These are phyloP conservation scores for Pygocentrus nattereri DNA, from an alignment of 2,797 vertebrate species.

Conservation along the genomic window DNA sequence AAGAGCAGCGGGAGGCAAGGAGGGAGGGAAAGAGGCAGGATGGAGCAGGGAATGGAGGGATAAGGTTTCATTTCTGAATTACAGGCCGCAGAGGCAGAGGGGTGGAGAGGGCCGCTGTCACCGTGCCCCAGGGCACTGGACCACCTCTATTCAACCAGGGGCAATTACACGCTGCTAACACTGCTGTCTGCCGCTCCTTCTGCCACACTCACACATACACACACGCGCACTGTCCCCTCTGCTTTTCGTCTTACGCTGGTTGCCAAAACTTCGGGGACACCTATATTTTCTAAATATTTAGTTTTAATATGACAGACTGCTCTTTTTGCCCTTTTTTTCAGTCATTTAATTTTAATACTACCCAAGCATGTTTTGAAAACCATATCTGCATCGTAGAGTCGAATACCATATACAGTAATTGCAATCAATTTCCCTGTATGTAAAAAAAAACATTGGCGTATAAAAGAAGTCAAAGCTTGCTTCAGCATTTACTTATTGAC, in stretches of 20 bases:
- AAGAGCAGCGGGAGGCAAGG: background rate
- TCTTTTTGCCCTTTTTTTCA: too few relatives aligned
- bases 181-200: background rate
- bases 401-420: too few relatives aligned
- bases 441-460: too few relatives aligned
- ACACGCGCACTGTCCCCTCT: background rate
- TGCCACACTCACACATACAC: constrained; percentile 11
- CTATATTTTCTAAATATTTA: background rate
- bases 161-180: constrained; percentile 10
- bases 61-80: background rate
- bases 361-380: too few relatives aligned
- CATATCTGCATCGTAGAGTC: too few relatives aligned
- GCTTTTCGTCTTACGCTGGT: background rate
- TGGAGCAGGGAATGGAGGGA: background rate
- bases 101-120: constrained; percentile 26
- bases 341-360: too few relatives aligned
- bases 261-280: background rate
- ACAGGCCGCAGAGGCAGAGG: constrained; percentile 9
- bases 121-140: constrained; percentile 22
- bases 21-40: background rate
- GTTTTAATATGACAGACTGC: too few relatives aligned
- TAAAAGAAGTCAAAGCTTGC: too few relatives aligned
- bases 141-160: constrained; percentile 25
- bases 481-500: too few relatives aligned
- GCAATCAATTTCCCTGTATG: too few relatives aligned